phyloP scores from a whole-genome alignment of 2,797 vertebrate species.

The Alcedo atthis region DNA sequence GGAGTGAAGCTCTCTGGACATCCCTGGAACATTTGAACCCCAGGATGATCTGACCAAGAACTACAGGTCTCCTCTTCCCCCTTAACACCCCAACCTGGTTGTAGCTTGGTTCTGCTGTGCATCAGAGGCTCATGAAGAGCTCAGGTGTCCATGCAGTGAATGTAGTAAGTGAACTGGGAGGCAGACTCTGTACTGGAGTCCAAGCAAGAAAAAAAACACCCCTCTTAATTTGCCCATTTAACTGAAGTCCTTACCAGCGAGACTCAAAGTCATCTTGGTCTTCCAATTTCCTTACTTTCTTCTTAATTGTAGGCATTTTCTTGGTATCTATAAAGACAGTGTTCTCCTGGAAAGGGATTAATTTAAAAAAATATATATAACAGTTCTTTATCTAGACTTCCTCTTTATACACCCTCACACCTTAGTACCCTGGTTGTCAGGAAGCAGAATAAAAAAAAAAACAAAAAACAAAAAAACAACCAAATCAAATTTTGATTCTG shows the following conservation, averaged over 20 bases:
- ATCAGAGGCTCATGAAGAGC: not conserved
- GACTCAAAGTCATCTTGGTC: conserved; percentile 96
- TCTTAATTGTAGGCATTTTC: conserved; percentile 94
- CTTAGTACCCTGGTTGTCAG: not conserved
- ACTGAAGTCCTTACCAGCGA: conserved; percentile 84
- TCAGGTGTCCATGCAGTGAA: not conserved
- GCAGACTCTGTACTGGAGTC: not conserved
- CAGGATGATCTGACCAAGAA: not conserved
- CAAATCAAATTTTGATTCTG: not conserved
- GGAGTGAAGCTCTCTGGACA: not conserved
- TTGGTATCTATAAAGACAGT: conserved; percentile 96
- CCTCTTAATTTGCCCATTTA: not conserved
- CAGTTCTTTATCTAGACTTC: not conserved
- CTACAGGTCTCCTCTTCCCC: not conserved
- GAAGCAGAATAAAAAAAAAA: not conserved
- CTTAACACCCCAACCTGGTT: not conserved
- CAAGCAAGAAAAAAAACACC: not conserved
- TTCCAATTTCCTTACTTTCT: conserved; percentile 96
- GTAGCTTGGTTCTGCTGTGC: not conserved
- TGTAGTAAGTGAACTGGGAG: not conserved
- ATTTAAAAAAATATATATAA: not conserved
- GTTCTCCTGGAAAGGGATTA: conserved; percentile 85
- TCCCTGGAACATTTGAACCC: not conserved
- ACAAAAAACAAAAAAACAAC: too few species aligned
- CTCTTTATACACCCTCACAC: not conserved